Base-by-base conservation (phyloP, 2,113 vertebrate species). In the Calyptommatus sinebrachiatus region DNA sequence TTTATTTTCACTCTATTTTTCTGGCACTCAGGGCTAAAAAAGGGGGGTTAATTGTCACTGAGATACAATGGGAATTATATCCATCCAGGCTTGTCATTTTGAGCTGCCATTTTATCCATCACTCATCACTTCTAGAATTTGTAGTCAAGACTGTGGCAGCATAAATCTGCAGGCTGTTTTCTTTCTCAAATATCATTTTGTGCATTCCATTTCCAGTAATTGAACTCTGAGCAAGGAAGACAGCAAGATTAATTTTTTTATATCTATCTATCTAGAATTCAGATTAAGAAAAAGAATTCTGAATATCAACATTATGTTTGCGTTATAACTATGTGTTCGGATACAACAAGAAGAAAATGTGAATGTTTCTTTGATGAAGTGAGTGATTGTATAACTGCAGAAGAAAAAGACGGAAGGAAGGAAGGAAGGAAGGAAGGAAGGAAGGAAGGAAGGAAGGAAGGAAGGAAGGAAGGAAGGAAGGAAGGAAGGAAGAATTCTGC, bases 61-160 rank as follows among this genome's bases (percentile, higher is more conserved):
- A 89, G 79, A 77, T 50, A 83, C 8, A 73, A 45, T 50, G 65
- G 73, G 76, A 50, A 71, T 62, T 48, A 9, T 75, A 68, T 46
- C 50, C 79, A 85, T 84, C 85, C 70, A 78, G 80, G 50, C 7
- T 69, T 73, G 29, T 53, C n/a, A 24, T 35, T 72, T n/a, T 7
- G 75, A 35, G 24, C 79, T 87, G 72, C 80, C 72, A 66, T 77
- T 90, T 81, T 68, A 67, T 71, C 82, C 70, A 67, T 79, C 61
- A 14, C 79, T 90, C 66, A 4, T 62, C 10, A 1, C 77, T 83
- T 65, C 81, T 67, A 0, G 5, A 46, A 77, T 10, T 76, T 78
- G 57, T 60, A 81, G 78, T 66, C 80, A 83, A 79, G 77, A 76
- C 68, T 48, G 73, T n/a, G 53, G 26, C 41, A 80, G 26, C 0